Base-by-base conservation (phyloP, 1,140 invertebrate species). In the Phthorimaea operculella region DNA sequence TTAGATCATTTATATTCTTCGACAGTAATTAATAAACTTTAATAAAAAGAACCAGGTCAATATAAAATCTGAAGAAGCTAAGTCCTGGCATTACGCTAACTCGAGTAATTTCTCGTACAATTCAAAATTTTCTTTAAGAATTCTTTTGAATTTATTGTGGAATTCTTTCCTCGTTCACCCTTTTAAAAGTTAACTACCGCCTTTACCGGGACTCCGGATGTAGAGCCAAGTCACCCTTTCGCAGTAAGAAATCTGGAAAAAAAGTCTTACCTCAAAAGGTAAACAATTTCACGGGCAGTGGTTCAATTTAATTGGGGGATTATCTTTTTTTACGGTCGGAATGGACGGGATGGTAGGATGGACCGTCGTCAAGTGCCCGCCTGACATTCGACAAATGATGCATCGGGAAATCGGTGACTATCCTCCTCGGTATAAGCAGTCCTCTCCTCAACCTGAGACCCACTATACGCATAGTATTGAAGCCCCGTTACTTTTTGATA, bases 271-370 rank as follows among this genome's bases (percentile, higher is more conserved):
- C 72, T 76, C 63, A 68, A 76, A 76, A 64, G 71, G 68, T 79
- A 78, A 79, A 77, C 76, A 83, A 83, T 83, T 83, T 83, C 68
- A 80, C 77, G 79, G 75, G 53, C 60, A 75, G 74, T 76, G 70
- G 64, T 72, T 80, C 67, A 70, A 79, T 79, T 77, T 80, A 83
- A 83, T 83, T 83, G 79, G 70, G 52, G 62, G 68, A 77, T 79
- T 78, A 78, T 77, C 75, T 79, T 82, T 79, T n/a, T 74, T 76
- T 74, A 62, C 69, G 65, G 57, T 62, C 69, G 66, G 53, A 48
- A 51, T 59, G 60, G 48, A 51, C 44, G 16, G 33, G 12, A 51
- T 39, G 16, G 33, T 7, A 48, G 44, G 58, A 54, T 55, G 58
- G 57, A 82, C 77, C 79, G 70, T 80, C 70, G 72, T 82, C 79